Evolutionary conservation across 1,140 invertebrate species (phyloP).

Genomic region (Sitobion miscanthi): DNA sequence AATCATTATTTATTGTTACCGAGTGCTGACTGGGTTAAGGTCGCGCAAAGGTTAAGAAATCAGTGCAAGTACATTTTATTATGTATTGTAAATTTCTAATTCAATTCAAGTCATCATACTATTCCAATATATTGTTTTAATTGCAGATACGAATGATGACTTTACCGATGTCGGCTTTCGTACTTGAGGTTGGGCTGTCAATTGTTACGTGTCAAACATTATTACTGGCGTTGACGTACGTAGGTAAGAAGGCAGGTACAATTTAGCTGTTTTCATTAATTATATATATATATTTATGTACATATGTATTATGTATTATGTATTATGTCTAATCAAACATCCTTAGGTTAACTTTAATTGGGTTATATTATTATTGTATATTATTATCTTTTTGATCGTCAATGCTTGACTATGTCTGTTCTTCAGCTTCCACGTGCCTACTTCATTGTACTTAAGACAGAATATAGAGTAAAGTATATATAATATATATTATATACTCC

Average conservation of each 20-base stretch:
- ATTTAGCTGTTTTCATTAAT: background rate
- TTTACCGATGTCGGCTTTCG: background rate
- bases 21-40: constrained; percentile 39
- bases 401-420: background rate
- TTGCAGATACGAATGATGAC: background rate
- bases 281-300: background rate
- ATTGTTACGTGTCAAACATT: background rate
- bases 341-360: background rate
- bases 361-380: background rate
- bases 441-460: background rate
- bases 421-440: background rate
- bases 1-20: constrained; percentile 30
- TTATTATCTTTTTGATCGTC: background rate
- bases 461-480: background rate
- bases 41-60: constrained; percentile 24
- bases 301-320: background rate
- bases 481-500: too few species aligned
- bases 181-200: background rate
- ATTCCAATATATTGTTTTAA: background rate
- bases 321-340: background rate
- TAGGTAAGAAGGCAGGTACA: background rate
- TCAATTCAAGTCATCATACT: background rate
- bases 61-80: background rate
- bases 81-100: background rate
- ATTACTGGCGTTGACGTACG: background rate